Conservation (phyloP, 2,888 invertebrate genomes). For the Amblyteles armatorius region DNA sequence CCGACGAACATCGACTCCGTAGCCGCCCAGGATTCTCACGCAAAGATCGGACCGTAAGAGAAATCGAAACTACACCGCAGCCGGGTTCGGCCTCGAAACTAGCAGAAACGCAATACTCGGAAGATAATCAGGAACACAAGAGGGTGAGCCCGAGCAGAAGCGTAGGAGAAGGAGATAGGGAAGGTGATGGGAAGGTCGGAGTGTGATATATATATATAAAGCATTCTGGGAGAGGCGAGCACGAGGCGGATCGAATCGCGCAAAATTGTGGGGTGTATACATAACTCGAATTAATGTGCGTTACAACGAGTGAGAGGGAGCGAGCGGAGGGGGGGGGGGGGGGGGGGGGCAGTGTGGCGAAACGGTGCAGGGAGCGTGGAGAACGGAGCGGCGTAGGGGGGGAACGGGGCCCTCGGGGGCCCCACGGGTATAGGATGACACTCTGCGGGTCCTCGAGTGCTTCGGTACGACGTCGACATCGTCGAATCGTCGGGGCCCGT, state of each 20-base stretch:
- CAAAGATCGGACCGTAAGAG: conserved; percentile 30
- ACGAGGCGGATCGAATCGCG: conserved; percentile 50
- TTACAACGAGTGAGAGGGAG: conserved; percentile 71
- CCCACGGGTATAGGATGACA: conserved; percentile 83
- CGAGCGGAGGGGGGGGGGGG: conserved; percentile 23
- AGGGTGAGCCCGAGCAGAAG: conserved; percentile 54
- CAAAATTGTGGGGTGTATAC: conserved; percentile 70
- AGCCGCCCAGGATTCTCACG: conserved; percentile 22
- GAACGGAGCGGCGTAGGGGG: conserved; percentile 32
- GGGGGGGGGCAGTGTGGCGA: conserved; percentile 72
- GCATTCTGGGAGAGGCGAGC: conserved; percentile 25
- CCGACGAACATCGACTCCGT: background rate
- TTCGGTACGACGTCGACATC: conserved; percentile 59
- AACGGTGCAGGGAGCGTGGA: conserved; percentile 70
- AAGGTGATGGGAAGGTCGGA: conserved; percentile 14
- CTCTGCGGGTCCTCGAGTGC: conserved; percentile 72
- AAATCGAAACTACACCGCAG: conserved; percentile 57
- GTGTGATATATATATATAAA: conserved; percentile 50
- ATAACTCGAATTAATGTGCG: conserved; percentile 79
- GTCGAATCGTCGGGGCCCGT: conserved; percentile 56
- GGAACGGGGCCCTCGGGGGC: conserved; percentile 67
- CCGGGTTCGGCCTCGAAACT: background rate
- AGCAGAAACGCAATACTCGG: conserved; percentile 37
- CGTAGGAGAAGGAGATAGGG: conserved; percentile 50
- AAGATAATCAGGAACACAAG: conserved; percentile 38